Conservation (phyloP, 2,888 invertebrate species). For the Tachina grossa region DNA sequence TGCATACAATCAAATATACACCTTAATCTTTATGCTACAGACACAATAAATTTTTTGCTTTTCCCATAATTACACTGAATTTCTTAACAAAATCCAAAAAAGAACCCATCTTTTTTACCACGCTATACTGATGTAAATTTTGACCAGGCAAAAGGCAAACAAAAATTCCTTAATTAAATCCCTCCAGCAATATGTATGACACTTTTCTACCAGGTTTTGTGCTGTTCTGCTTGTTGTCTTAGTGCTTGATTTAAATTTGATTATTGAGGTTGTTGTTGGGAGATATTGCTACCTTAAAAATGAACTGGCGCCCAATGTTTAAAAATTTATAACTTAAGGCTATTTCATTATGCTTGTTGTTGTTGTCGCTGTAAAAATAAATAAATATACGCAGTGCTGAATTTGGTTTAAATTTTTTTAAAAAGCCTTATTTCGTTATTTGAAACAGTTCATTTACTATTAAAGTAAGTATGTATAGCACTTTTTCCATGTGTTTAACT, state of each 20-base stretch:
- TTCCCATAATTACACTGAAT: conserved; percentile 50
- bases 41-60: neutral
- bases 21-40: conserved; percentile 22
- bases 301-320: conserved; percentile 56
- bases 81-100: conserved; percentile 22
- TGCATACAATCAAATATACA: conserved; percentile 41
- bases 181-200: conserved; percentile 37
- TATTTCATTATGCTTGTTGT: conserved; percentile 12
- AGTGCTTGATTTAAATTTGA: conserved; percentile 24
- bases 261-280: neutral
- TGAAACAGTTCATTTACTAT: conserved; percentile 27
- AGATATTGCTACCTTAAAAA: conserved; percentile 40
- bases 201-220: conserved; percentile 42
- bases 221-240: neutral
- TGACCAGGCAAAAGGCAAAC: conserved; percentile 15
- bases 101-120: conserved; percentile 3
- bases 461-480: neutral
- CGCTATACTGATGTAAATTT: conserved; percentile 20
- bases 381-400: conserved; percentile 45
- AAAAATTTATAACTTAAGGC: conserved; percentile 41
- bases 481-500: neutral
- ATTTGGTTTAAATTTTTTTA: conserved; percentile 13
- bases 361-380: conserved; percentile 22
- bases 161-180: conserved; percentile 45
- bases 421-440: neutral